Conservation (phyloP, 2,888 invertebrate genomes). For the Pristionchus mayeri region DNA sequence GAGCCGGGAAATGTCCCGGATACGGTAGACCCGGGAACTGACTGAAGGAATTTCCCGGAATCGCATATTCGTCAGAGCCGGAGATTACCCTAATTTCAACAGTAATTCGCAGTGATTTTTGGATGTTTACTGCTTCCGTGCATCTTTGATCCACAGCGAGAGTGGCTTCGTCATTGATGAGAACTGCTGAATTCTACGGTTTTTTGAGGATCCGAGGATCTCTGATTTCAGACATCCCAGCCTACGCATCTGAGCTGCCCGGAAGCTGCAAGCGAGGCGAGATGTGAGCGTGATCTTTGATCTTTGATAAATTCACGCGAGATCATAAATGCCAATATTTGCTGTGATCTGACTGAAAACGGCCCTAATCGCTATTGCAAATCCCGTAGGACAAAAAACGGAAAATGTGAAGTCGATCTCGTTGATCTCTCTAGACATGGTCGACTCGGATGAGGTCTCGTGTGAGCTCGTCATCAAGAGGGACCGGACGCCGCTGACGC, state of each 20-base stretch:
- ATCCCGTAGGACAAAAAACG: too few species aligned
- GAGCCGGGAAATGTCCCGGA: slow-evolving; percentile 8
- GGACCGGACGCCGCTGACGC: neutral
- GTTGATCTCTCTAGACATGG: slow-evolving; percentile 30
- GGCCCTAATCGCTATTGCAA: too few species aligned
- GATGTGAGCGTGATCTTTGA: slow-evolving; percentile 23
- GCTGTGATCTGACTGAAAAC: too few species aligned
- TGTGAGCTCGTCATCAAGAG: neutral
- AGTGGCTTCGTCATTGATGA: neutral
- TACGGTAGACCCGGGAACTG: too few species aligned
- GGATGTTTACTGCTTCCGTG: neutral
- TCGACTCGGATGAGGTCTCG: slow-evolving; percentile 33
- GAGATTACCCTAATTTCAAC: neutral
- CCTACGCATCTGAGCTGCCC: neutral
- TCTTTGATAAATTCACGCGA: too few species aligned
- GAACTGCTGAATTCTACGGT: too few species aligned
- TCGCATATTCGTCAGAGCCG: neutral
- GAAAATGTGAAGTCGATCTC: neutral
- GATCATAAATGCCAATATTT: too few species aligned
- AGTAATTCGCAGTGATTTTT: neutral
- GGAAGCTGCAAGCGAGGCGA: neutral
- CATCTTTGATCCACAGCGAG: neutral
- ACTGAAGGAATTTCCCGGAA: neutral
- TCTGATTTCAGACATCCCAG: neutral
- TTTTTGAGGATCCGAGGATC: too few species aligned